A percentile compares a stretch with the other conserved stretches of the same genome.
Conservation (phyloP, 37 sponge, comb jelly and placozoan genomes). For the Chondrilla cf. caribensis region DNA sequence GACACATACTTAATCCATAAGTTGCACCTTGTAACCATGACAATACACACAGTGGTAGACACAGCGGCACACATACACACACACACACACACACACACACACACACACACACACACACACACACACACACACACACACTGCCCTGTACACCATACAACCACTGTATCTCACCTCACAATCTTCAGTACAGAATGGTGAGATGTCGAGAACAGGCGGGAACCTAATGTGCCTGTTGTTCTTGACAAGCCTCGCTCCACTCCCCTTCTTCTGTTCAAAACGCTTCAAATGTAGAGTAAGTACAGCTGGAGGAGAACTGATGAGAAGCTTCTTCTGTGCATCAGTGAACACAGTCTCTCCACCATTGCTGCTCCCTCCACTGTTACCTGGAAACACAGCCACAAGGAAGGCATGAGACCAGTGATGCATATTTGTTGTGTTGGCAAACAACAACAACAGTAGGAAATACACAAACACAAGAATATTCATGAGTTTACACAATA, state of each 20-base stretch:
- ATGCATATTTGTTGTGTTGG: too few species aligned
- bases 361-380: conserved; percentile 29
- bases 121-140: conserved; percentile 6
- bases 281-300: conserved; percentile 90
- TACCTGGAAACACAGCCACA: conserved; percentile 16
- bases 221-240: conserved; percentile 79
- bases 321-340: conserved; percentile 77
- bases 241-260: conserved; percentile 13
- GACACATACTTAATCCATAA: too few species aligned
- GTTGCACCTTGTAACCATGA: too few species aligned
- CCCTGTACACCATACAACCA: neutral
- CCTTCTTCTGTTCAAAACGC: conserved; percentile 77
- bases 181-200: conserved; percentile 70
- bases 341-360: conserved; percentile 28
- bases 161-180: conserved; percentile 42
- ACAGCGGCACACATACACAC: neutral
- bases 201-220: conserved; percentile 81
- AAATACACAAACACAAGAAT: neutral
- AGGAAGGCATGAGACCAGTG: too few species aligned
- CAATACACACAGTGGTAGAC: neutral
- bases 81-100: conserved; percentile 31
- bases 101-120: conserved; percentile 11
- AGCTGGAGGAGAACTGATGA: conserved; percentile 55
- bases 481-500: too few species aligned
- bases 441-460: too few species aligned